Evolutionary conservation across 2,888 invertebrate species (phyloP), one percentile per base, ranked within the genome.

Genomic region (Harpagoxenus sublaevis): DNA sequence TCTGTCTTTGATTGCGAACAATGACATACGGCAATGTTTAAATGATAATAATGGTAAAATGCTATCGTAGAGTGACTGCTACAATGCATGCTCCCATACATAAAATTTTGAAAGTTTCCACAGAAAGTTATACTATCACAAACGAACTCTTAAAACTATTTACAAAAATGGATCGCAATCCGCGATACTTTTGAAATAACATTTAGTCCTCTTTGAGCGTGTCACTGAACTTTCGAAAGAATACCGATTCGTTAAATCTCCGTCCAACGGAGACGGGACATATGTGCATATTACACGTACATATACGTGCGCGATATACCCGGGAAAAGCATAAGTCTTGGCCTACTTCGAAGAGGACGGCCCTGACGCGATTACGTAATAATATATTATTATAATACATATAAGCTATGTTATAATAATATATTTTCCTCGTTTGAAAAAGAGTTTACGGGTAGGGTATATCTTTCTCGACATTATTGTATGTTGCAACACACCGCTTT

Each of bases 401-500:
- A 79, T 60, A 51, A 35, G 23, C 15, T 45, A 66, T 78, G 28
- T 66, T 66, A 71, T 62, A 79, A 70, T 60, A 60, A 78, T 66
- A 78, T 55, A 57, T 28, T 35, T 15, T 8, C 8, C 42, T 39
- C 39, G 3, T 28, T 60, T 70, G 65, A 78, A 81, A 74, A 60
- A 68, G 55, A 51, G 48, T 68, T 82, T 60, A 48, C 35, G 4
- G 53, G 57, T n/a, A 45, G 65, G 75, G 63, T 57, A 74, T 51
- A 53, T 81, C 57, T 42, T 75, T 71, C 65, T 75, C 48, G 74
- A 55, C 73, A 85, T 94, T 89, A 95, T 90, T 95, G 95, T 86
- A 95, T 92, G 84, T 92, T 94, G 87, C 95, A 95, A 87, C 94
- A 95, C 60, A 92, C 92, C 45, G 92, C 92, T 85, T 89, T 93